Evolutionary conservation across 2,113 vertebrate species (phyloP).

Genomic region (Alces alces): DNA sequence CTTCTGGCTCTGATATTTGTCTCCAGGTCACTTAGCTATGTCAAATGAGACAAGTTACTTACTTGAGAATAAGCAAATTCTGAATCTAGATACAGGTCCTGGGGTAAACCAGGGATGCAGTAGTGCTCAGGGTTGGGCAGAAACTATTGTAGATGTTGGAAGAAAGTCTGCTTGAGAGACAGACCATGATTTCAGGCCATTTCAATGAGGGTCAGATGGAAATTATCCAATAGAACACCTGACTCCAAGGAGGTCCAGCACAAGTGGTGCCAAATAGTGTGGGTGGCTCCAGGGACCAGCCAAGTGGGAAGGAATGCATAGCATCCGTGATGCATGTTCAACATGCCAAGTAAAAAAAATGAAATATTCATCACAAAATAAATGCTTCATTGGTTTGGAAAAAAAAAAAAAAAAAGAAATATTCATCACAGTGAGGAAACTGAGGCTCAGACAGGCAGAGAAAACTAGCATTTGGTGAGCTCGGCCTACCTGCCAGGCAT

Average conservation of each 20-base stretch:
- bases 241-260: background rate
- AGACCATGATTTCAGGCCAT: background rate
- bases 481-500: background rate
- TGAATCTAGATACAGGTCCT: background rate
- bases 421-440: background rate
- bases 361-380: background rate
- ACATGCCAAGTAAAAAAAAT: background rate
- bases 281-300: background rate
- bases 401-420: background rate
- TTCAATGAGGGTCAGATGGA: background rate
- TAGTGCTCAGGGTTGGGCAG: background rate
- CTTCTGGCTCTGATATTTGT: background rate
- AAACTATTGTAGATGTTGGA: background rate
- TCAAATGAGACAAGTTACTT: background rate
- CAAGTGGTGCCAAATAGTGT: background rate
- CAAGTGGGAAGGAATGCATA: background rate
- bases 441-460: background rate
- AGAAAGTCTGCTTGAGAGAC: background rate
- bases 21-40: background rate
- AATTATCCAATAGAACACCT: background rate
- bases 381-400: too few species aligned
- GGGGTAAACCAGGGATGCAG: background rate
- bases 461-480: background rate
- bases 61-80: background rate
- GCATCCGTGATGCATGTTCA: background rate